phyloP scores from a whole-genome alignment of 2,113 vertebrate species.

The Elaphurus davidianus region DNA sequence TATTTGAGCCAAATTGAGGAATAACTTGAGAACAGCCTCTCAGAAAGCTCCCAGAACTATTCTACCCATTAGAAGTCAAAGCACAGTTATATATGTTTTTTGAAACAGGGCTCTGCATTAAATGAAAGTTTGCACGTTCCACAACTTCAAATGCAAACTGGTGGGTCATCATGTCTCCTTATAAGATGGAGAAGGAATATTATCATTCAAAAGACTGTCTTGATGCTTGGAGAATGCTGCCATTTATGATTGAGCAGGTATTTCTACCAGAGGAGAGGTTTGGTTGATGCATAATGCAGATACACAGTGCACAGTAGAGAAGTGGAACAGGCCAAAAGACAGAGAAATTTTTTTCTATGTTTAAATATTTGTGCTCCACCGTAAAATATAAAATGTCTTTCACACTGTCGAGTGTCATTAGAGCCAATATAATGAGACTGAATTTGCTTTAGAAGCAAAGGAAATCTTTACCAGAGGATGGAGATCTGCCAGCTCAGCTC shows the following conservation, averaged over 20 bases:
- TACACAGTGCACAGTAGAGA: not conserved
- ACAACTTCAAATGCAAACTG: not conserved
- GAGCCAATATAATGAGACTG: not conserved
- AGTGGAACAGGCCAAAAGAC: not conserved
- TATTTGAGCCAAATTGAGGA: not conserved
- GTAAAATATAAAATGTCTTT: not conserved
- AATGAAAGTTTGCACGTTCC: not conserved
- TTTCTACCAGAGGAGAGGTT: not conserved
- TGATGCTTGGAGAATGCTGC: not conserved
- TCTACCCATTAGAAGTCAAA: not conserved
- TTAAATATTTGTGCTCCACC: not conserved
- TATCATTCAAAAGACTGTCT: not conserved
- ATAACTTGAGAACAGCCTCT: not conserved
- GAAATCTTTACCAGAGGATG: not conserved
- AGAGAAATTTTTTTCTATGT: not conserved
- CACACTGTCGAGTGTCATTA: not conserved
- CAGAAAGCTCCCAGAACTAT: not conserved
- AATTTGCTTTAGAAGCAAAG: not conserved
- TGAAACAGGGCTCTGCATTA: not conserved
- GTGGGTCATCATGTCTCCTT: not conserved
- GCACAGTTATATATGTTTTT: not conserved
- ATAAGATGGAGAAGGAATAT: not conserved
- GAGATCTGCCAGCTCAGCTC: not conserved
- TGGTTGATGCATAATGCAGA: not conserved
- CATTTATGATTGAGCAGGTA: not conserved